Evolutionary conservation across 2,113 vertebrate species (phyloP), one percentile per base, ranked within the genome.

Genomic region (Bubalus kerabau): DNA sequence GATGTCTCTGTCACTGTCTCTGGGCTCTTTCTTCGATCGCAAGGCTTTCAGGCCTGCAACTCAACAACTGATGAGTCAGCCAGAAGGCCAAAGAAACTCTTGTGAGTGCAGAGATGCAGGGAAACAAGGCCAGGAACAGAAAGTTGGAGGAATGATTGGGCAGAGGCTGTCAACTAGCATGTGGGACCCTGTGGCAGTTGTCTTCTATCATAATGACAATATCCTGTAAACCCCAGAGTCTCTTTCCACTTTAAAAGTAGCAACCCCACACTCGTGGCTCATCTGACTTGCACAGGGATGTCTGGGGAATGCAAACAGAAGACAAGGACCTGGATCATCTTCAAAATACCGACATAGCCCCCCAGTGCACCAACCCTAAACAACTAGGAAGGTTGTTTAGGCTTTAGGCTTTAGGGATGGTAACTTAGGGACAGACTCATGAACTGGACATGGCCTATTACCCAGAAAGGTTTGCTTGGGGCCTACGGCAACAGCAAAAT

Each of bases 1-100:
- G 9, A 32, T 50, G 9, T 52, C 78, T 81, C 48, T 52, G 9
- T 52, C 17, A 32, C 48, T 13, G 11, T n/a, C 48, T 23, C 48
- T 48, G 10, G 80, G 48, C 6, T 82, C 48, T 13, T 32, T n/a
- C 30, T 52, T 82, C 0, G 0, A 19, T n/a, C 3, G 0, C 48
- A 52, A 82, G 48, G 30, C 48, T 52, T 82, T 52, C 5, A 7
- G 48, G 17, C 80, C 80, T 82, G 17, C 5, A 23, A 10, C 10
- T 32, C 80, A 52, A 21, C 5, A 52, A 21, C 30, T 52, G 80
- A 82, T 12, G 16, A 50, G 28, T 10, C 28, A 81, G 46, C 46
- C 46, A 81, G 80, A 46, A 82, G 48, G 80, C 48, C 48, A 13
- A n/a, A 50, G 48, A 52, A 82, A 23, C 48, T 82, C 48, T 23